Base-by-base conservation (phyloP, 2,113 vertebrate genomes). In the Grammomys dolichurus region DNA sequence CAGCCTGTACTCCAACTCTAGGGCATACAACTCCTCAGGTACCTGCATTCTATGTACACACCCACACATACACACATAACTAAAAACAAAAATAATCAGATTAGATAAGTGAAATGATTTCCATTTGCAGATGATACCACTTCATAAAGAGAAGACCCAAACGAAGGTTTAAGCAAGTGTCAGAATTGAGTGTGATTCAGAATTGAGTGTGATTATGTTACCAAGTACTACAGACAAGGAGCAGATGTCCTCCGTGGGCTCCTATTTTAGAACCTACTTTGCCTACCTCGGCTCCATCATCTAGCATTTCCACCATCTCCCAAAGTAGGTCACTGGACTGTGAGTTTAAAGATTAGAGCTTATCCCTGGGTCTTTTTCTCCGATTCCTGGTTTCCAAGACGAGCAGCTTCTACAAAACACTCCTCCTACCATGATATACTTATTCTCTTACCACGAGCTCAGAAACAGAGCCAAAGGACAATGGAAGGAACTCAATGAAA, bases 91-190 rank as follows among this genome's bases (percentile, higher is more conserved):
- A 51, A 24, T 14, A 85, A 9, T n/a, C 33, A 85, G 85, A 94
- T 4, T 36, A 73, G 96, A 67, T 36, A 91, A 91, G 2, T 43
- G 58, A 89, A 95, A 69, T 9, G 31, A 51, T 76, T 3, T 84
- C 67, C 63, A 80, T 80, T 95, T 90, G 13, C 33, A 75, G 60
- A 80, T 75, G 22, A 70, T 1, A 85, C 36, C 65, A 96, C 40
- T 54, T 40, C 65, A 0, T 33, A 87, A 43, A 67, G 1, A 72
- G 36, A 95, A 93, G 95, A 93, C 70, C n/a, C 56, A 87, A 96
- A 86, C 1, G 1, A 95, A 93, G 31, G 13, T 46, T 80, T 54
- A 90, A 90, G 51, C 78, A 75, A 54, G 76, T 22, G 22, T 81
- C 33, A 60, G 43, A 70, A 70, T 63, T 65, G 51, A 91, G 12